Percentiles rank a stretch among this genome's conserved stretches.
These are phyloP conservation scores for Falco rusticolus DNA, from an alignment of 2,797 vertebrate genomes.

Conservation along the genomic window DNA sequence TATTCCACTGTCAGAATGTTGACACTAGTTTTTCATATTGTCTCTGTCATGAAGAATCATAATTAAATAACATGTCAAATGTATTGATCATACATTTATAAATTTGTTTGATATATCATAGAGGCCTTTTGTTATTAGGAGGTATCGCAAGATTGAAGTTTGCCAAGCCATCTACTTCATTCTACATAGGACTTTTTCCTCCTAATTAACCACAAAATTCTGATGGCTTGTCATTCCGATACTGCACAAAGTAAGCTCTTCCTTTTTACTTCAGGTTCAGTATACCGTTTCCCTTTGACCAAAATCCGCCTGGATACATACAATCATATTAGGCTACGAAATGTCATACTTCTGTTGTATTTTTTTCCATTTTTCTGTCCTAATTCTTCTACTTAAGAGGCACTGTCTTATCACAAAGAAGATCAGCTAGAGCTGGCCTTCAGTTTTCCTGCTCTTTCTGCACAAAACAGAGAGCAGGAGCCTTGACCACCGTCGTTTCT, in stretches of 20 bases:
- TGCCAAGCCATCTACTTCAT: conserved; percentile 67
- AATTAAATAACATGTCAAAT: conserved; percentile 84
- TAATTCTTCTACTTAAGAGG: conserved; percentile 28
- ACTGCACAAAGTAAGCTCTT: conserved; percentile 61
- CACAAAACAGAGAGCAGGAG: not conserved
- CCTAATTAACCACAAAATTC: conserved; percentile 71
- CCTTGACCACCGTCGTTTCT: not conserved
- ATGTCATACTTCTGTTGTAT: not conserved
- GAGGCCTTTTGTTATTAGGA: conserved; percentile 73
- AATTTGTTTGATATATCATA: conserved; percentile 71
- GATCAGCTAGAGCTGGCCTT: not conserved
- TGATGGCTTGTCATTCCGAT: conserved; percentile 73
- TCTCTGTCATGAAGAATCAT: conserved; percentile 81
- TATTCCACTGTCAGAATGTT: conserved; percentile 86
- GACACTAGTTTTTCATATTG: conserved; percentile 88
- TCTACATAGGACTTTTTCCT: conserved; percentile 42
- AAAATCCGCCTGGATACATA: conserved; percentile 39
- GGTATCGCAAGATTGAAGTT: conserved; percentile 75
- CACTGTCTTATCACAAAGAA: not conserved
- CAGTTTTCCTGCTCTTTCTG: not conserved
- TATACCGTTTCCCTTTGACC: not conserved
- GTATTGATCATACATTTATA: conserved; percentile 82
- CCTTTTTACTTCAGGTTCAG: conserved; percentile 22
- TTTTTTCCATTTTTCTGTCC: conserved; percentile 39
- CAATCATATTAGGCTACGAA: conserved; percentile 47